A percentile compares a stretch with the other conserved stretches of the same genome.
These are phyloP conservation scores for Venusia cambrica DNA, from an alignment of 2,888 invertebrate species.

Conservation along the genomic window DNA sequence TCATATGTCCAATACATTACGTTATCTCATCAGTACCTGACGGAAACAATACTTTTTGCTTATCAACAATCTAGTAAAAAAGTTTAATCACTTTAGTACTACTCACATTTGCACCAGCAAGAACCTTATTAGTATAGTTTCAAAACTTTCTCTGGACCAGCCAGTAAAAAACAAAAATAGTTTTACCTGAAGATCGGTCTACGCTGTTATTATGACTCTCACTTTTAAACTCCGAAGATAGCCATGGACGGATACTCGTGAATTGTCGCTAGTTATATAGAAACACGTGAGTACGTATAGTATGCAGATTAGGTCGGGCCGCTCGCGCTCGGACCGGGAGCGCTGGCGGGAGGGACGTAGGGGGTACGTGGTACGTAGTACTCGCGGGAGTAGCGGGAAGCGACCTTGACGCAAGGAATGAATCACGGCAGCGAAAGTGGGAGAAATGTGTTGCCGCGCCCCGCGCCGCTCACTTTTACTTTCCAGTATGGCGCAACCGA, in stretches of 20 bases:
- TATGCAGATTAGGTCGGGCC: constrained; percentile 26
- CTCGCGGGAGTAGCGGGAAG: constrained; percentile 60
- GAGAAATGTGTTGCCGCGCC: constrained; percentile 75
- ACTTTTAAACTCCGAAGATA: no score
- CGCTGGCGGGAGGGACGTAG: constrained; percentile 29
- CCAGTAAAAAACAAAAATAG: no score
- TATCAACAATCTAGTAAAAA: no score
- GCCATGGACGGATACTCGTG: no score
- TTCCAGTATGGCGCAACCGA: constrained; percentile 78
- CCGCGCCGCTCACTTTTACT: constrained; percentile 79
- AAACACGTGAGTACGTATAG: constrained; percentile 19
- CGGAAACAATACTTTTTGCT: no score
- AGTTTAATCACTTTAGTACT: no score
- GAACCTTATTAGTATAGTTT: no score
- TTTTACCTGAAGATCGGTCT: no score
- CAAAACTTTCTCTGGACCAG: no score
- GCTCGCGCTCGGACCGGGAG: constrained; percentile 39
- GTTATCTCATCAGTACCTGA: no score
- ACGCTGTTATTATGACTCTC: no score
- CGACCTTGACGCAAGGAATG: constrained; percentile 71
- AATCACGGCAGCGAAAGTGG: constrained; percentile 79
- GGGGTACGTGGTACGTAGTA: constrained; percentile 34
- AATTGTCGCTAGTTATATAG: constrained; percentile 12
- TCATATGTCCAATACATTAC: constrained; percentile 19
- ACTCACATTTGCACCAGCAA: no score